phyloP scores from a whole-genome alignment of 1,140 invertebrate genomes.

The Lordiphosa mommai region DNA sequence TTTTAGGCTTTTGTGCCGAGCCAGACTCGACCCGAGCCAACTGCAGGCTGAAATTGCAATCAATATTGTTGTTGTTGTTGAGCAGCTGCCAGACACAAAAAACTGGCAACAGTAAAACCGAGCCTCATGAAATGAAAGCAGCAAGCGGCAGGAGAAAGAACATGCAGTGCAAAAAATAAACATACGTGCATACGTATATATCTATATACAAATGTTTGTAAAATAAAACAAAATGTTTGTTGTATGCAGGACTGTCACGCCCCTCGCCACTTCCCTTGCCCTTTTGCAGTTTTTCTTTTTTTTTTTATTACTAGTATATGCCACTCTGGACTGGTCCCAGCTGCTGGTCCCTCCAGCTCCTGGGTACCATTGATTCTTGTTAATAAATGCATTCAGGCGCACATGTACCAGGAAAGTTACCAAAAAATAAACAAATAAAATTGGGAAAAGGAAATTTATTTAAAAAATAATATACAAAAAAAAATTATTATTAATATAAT shows the following conservation, averaged over 20 bases:
- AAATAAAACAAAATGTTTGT: conserved; percentile 48
- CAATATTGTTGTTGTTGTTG: conserved; percentile 61
- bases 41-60: conserved; percentile 70
- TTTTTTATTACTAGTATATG: neutral
- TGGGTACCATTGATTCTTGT: too few species aligned
- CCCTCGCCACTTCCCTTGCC: conserved; percentile 1
- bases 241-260: neutral
- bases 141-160: conserved; percentile 29
- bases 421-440: too few species aligned
- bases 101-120: conserved; percentile 70
- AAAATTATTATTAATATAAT: too few species aligned
- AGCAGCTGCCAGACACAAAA: conserved; percentile 74
- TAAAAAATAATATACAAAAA: neutral
- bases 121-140: conserved; percentile 64
- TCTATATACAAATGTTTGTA: conserved; percentile 35
- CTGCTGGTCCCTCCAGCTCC: neutral
- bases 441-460: neutral
- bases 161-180: conserved; percentile 36
- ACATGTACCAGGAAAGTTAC: too few species aligned
- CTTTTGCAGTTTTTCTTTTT: neutral
- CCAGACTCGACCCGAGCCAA: conserved; percentile 18
- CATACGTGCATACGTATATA: neutral
- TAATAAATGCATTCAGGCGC: too few species aligned
- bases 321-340: neutral
- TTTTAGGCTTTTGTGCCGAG: conserved; percentile 70